Percentiles rank a stretch among this genome's conserved stretches.
These are phyloP conservation scores for Actinemys pallida DNA, from an alignment of 2,113 vertebrate genomes.

Conservation along the genomic window DNA sequence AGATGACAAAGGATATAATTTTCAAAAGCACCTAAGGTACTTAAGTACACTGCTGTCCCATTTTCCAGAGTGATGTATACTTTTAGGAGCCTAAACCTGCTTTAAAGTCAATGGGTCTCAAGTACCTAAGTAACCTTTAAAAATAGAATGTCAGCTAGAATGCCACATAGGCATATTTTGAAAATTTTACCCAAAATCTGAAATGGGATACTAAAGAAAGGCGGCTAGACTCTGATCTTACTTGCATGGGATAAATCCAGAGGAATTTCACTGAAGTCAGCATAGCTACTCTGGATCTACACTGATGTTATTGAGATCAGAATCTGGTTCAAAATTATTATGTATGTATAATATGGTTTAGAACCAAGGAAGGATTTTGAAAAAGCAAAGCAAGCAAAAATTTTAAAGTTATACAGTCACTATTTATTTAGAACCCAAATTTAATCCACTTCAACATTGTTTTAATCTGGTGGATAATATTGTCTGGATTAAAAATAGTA, in stretches of 20 bases:
- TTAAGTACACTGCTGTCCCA: not conserved
- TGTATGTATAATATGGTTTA: not conserved
- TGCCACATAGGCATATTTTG: not conserved
- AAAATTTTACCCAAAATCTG: not conserved
- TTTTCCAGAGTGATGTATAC: not conserved
- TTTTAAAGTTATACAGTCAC: not conserved
- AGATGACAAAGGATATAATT: not conserved
- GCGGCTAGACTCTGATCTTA: not conserved
- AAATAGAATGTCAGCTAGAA: not conserved
- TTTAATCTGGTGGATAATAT: conserved; percentile 18
- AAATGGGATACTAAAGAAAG: not conserved
- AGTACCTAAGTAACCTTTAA: accelerated
- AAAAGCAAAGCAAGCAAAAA: not conserved
- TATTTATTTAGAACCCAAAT: conserved; percentile 17
- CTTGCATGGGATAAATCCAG: not conserved
- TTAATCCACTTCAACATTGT: not conserved
- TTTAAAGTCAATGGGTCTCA: not conserved
- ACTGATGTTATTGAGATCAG: not conserved
- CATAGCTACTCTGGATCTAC: not conserved
- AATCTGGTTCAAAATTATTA: not conserved
- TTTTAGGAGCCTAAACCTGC: not conserved
- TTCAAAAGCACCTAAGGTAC: not conserved
- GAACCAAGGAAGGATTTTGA: not conserved
- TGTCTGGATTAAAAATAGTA: conserved; percentile 40
- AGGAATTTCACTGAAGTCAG: not conserved